Evolutionary conservation across 2,797 vertebrate species (phyloP).

Genomic region (Chrysocyon brachyurus): DNA sequence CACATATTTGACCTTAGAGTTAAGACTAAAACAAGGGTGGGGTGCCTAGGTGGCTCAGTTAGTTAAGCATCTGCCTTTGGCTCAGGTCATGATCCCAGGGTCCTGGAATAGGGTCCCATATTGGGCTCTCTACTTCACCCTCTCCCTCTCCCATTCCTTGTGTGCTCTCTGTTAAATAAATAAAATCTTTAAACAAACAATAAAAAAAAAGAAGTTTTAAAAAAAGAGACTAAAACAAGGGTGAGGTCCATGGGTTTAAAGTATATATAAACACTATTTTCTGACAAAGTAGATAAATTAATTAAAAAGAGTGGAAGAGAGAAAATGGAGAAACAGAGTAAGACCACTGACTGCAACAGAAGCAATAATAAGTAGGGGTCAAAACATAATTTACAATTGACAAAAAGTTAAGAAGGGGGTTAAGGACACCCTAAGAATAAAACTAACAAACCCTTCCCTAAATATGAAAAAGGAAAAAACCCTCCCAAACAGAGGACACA

Average conservation of each 20-base stretch:
- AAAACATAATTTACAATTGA: not conserved
- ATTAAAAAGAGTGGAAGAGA: not conserved
- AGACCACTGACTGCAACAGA: not conserved
- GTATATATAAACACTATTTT: not conserved
- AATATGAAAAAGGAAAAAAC: not conserved
- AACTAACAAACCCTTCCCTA: not conserved
- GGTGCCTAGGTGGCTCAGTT: not conserved
- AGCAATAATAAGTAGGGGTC: not conserved
- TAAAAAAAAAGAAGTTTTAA: too few relatives aligned
- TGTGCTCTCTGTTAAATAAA: too few relatives aligned
- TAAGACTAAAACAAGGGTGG: not conserved
- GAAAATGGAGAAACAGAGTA: not conserved
- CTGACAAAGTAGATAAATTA: not conserved
- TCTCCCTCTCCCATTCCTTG: too few relatives aligned
- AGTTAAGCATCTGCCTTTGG: too few relatives aligned
- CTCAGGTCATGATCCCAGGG: too few relatives aligned
- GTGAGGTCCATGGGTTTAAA: not conserved
- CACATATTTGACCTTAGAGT: not conserved
- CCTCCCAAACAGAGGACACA: not conserved
- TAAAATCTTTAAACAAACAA: too few relatives aligned
- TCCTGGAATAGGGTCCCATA: too few relatives aligned
- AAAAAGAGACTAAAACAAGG: not conserved
- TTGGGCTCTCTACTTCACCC: too few relatives aligned
- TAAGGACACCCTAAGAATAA: not conserved
- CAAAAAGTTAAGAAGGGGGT: constrained; percentile 1